Conservation (phyloP, 2,797 vertebrate genomes). For the Varecia variegata region DNA sequence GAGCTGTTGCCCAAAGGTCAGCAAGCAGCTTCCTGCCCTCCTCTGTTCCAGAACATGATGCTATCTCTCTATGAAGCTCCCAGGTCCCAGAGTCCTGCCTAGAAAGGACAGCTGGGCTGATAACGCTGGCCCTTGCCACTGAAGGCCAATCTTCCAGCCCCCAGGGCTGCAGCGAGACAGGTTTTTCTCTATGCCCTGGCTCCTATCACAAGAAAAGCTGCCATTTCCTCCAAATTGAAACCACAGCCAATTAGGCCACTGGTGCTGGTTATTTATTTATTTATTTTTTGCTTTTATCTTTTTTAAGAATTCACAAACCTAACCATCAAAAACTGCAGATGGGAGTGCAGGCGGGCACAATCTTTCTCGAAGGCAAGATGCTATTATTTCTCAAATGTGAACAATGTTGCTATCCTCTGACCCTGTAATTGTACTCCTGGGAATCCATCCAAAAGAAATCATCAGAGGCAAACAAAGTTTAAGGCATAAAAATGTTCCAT, state of each 20-base stretch:
- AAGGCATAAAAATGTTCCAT: not conserved
- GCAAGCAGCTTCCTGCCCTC: not conserved
- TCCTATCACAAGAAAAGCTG: not conserved
- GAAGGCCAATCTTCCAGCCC: not conserved
- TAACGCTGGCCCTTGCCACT: not conserved
- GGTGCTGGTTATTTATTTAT: not conserved
- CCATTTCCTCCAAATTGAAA: not conserved
- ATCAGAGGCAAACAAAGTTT: constrained; percentile 7
- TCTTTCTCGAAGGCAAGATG: not conserved
- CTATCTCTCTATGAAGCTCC: not conserved
- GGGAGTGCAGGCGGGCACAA: not conserved
- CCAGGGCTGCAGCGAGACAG: not conserved
- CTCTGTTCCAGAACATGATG: not conserved
- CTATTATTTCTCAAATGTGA: not conserved
- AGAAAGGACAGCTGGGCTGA: not conserved
- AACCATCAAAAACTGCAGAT: not conserved
- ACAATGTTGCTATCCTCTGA: constrained; percentile 19
- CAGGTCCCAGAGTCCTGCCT: not conserved
- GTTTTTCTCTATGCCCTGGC: not conserved
- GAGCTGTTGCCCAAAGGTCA: not conserved
- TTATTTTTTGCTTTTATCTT: not conserved
- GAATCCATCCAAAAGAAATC: constrained; percentile 28
- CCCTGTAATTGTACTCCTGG: constrained; percentile 25
- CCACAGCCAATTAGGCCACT: not conserved
- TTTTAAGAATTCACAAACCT: not conserved